Evolutionary conservation across 1,140 invertebrate species (phyloP), one percentile per base, ranked within the genome.

Genomic region (Conus betulinus): DNA sequence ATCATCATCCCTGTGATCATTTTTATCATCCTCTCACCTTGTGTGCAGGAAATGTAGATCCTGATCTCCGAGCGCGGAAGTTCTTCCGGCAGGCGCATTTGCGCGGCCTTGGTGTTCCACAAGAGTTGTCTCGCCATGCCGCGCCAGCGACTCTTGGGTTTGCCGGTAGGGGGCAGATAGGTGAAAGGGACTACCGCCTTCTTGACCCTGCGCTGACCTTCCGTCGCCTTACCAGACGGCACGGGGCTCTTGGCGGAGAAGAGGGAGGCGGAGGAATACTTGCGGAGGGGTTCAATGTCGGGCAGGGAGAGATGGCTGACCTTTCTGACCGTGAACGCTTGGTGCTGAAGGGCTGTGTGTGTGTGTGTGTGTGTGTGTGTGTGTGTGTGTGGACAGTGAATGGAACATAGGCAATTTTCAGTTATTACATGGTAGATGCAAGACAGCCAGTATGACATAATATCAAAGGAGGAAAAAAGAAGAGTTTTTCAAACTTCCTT

Each of bases 41-140:
- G 82, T 2, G 90, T 91, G 39, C 88, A 89, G 20, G 90, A 88
- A 17, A 91, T 84, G 55, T 91, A 91, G 67, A 91, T 86, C 55
- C 88, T 88, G 53, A 91, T 60, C 79, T 91, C 90, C 51, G 90
- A 91, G 23, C 60, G 83, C 7, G 90, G 85, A 51, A 89, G 84
- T 20, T 84, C 84, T 79, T 87, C 78, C 17, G 88, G 88, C 39
- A 89, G 8, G 20, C 84, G 83, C 79, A 89, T 82, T 17, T 84
- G 86, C 53, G 88, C 63, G 25, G 87, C 90, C 79, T 87, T 87
- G 15, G 88, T 51, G 74, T 88, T 89, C 39, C 67, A 78, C 60
- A 87, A 25, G 52, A 88, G 78, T 57, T 91, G 87, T 83, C 71
- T 84, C 17, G 84, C 81, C 67, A 88, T 88, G 63, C 71, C 71